A percentile compares a stretch with the other conserved stretches of the same genome.
Evolutionary conservation across 1,140 invertebrate genomes (phyloP).

Genomic region (Cyclargus thomasi): DNA sequence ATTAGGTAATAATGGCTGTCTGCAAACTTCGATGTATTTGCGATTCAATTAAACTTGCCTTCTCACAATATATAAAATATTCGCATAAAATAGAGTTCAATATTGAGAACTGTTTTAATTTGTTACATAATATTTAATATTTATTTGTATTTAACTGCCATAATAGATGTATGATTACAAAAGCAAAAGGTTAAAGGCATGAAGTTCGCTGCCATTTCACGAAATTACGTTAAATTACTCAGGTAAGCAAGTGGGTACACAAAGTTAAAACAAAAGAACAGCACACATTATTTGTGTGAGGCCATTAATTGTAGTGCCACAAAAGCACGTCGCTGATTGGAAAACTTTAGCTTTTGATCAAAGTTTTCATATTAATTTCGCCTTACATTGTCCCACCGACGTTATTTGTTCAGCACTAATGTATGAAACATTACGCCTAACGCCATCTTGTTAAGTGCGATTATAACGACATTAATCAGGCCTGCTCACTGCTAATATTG

Average conservation of each 20-base stretch:
- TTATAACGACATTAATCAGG: not conserved
- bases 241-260: constrained; percentile 9
- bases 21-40: no score
- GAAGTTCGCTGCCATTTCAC: not conserved
- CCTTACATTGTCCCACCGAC: constrained; percentile 27
- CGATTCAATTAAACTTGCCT: no score
- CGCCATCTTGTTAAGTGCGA: constrained; percentile 5
- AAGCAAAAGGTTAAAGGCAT: not conserved
- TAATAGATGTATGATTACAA: not conserved
- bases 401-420: constrained; percentile 22
- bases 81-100: no score
- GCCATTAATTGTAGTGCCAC: constrained; percentile 40
- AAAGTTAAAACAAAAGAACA: constrained; percentile 30
- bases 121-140: no score
- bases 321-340: constrained; percentile 39
- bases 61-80: no score
- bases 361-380: constrained; percentile 53
- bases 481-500: not conserved
- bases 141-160: no score
- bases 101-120: no score
- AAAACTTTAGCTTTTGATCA: constrained; percentile 44
- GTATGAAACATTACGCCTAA: constrained; percentile 19
- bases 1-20: no score
- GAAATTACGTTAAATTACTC: not conserved
- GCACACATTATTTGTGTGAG: constrained; percentile 29